These are phyloP conservation scores for Fringilla coelebs DNA, from an alignment of 2,797 vertebrate species.

Conservation along the genomic window DNA sequence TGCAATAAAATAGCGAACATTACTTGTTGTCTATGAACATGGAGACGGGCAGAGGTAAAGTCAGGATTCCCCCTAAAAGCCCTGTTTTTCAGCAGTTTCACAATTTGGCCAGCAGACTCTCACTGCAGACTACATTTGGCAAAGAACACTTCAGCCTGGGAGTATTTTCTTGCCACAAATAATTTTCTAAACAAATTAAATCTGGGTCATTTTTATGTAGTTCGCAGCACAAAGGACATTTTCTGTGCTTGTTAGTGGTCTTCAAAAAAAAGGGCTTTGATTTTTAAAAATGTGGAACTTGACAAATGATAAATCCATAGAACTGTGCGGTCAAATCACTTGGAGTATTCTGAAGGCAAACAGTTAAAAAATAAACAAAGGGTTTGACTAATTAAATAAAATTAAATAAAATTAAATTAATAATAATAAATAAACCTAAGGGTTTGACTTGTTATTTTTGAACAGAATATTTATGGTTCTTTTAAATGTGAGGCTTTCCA, in stretches of 20 bases:
- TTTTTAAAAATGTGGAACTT: constrained; percentile 2
- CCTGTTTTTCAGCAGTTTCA: neutral
- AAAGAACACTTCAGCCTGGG: neutral
- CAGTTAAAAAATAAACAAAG: constrained; percentile 8
- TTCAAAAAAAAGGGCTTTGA: neutral
- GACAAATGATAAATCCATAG: constrained; percentile 9
- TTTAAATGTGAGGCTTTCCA: neutral
- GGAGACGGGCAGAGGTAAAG: neutral
- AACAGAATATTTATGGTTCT: neutral
- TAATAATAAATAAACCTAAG: neutral
- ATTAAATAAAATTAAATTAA: neutral
- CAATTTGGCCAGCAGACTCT: neutral
- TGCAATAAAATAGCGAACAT: neutral
- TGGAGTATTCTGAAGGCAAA: neutral
- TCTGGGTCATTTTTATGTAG: neutral
- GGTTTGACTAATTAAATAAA: neutral
- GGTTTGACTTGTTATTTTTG: neutral
- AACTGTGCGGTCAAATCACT: neutral
- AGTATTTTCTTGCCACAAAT: constrained; percentile 10
- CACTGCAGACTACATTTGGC: neutral
- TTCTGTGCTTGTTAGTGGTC: neutral
- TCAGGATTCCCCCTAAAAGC: neutral
- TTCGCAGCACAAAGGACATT: neutral
- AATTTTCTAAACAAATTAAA: constrained; percentile 7
- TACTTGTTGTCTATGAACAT: neutral